Evolutionary conservation across 2,113 vertebrate species (phyloP).

Genomic region (Thryonomys swinderianus): DNA sequence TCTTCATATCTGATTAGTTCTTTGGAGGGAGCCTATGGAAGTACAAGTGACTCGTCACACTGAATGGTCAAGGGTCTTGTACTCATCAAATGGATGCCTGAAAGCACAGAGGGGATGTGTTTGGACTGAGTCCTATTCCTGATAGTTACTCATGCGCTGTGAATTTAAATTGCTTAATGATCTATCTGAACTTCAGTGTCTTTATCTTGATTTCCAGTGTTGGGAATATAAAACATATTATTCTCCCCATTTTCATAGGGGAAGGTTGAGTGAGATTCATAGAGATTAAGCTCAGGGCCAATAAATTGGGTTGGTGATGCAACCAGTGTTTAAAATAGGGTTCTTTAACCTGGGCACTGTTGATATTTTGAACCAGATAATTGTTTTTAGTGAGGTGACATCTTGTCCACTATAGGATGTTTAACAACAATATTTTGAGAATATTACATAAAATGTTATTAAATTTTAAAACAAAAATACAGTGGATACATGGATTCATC

Average conservation of each 20-base stretch:
- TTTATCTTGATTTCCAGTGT: neutral
- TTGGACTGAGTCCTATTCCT: neutral
- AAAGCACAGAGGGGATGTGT: neutral
- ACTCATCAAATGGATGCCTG: neutral
- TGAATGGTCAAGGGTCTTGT: neutral
- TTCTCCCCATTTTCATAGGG: neutral
- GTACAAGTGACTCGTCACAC: neutral
- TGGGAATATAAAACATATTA: neutral
- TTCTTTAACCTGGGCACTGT: neutral
- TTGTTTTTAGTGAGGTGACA: neutral
- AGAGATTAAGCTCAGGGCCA: neutral
- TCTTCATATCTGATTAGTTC: neutral
- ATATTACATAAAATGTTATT: neutral
- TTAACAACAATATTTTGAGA: neutral
- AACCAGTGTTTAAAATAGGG: neutral
- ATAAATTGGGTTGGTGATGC: neutral
- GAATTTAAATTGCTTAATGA: neutral
- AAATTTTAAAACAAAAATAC: neutral
- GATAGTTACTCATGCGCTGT: neutral
- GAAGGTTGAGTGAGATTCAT: neutral
- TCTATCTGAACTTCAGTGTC: neutral
- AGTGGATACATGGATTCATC: neutral
- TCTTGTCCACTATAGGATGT: neutral
- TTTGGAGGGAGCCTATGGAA: neutral
- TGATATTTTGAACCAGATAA: neutral